Evolutionary conservation across 2,888 invertebrate genomes (phyloP), one percentile per base, ranked within the genome.

Genomic region (Nebria salina): DNA sequence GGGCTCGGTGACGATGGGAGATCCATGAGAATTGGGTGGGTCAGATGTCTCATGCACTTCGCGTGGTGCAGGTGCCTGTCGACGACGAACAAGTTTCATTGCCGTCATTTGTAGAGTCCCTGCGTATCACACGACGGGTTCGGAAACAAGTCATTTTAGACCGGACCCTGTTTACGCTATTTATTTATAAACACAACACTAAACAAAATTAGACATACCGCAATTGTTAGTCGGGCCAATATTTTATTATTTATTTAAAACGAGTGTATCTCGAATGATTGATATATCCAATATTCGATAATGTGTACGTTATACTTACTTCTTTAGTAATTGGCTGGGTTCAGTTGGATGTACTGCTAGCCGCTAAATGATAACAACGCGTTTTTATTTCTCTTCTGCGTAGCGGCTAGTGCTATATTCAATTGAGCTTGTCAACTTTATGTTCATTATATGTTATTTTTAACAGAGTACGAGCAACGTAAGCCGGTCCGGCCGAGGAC

Each of bases 11-110:
- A 64, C 73, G 75, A 64, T 65, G 75, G 75, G 64, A 20, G 75
- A 75, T 42, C 64, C 73, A 65, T 75, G 43, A 68, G 75, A 75
- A 77, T 76, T 70, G 89, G 89, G 89, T 89, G 89, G 89, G 89
- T 89, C 89, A 88, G 89, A 89, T 88, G 87, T 88, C 88, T 88
- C 87, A 85, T 85, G 86, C 84, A 85, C 83, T 75, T 84, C 84
- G 83, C 84, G 84, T 84, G 82, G 84, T 85, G 86, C 84, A 84
- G 85, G 84, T 83, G 84, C 72, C 65, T 75, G 9, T 65, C 25
- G 70, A 54, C 54, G 13, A 8, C 54, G 54, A 54, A 54, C 54
- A 54, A 54, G 54, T 54, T 54, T 54, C 54, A 54, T 54, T 13
- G 54, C 54, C 54, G 54, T 54, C 4, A 54, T 54, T 8, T 54